Percentiles rank a stretch among this genome's conserved stretches.
phyloP scores from a whole-genome alignment of 2,888 invertebrate genomes.

The Minunthozetes semirufus region DNA sequence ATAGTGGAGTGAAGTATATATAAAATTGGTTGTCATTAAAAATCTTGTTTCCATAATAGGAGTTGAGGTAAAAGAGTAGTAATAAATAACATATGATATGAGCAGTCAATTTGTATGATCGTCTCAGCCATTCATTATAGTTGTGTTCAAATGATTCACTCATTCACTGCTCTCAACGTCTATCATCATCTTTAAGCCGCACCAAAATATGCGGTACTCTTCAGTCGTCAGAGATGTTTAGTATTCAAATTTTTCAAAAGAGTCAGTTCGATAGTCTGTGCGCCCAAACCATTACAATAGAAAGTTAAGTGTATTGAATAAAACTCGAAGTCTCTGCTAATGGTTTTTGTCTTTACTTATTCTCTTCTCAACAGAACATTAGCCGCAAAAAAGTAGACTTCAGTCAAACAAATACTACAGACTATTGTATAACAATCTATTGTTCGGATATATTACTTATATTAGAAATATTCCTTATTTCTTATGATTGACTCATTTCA shows the following conservation, averaged over 20 bases:
- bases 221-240: not conserved
- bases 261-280: not conserved
- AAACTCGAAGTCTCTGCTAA: not conserved
- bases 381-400: not conserved
- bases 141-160: not conserved
- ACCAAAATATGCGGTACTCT: too few relatives aligned
- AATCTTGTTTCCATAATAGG: not conserved
- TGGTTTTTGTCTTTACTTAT: not conserved
- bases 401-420: too few relatives aligned
- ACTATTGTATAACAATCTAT: too few relatives aligned
- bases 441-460: not conserved
- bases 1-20: not conserved
- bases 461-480: not conserved
- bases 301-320: not conserved
- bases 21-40: not conserved
- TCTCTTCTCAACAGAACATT: not conserved
- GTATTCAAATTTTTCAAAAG: not conserved
- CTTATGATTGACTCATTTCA: slow-evolving; percentile 3
- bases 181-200: too few relatives aligned
- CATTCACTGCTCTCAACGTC: too few relatives aligned
- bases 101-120: not conserved
- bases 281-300: not conserved
- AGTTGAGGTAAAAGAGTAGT: not conserved
- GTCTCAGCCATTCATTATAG: not conserved
- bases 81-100: not conserved